A percentile compares a stretch with the other conserved stretches of the same genome.
Evolutionary conservation across 2,113 vertebrate species (phyloP).

Genomic region (Sprattus sprattus): DNA sequence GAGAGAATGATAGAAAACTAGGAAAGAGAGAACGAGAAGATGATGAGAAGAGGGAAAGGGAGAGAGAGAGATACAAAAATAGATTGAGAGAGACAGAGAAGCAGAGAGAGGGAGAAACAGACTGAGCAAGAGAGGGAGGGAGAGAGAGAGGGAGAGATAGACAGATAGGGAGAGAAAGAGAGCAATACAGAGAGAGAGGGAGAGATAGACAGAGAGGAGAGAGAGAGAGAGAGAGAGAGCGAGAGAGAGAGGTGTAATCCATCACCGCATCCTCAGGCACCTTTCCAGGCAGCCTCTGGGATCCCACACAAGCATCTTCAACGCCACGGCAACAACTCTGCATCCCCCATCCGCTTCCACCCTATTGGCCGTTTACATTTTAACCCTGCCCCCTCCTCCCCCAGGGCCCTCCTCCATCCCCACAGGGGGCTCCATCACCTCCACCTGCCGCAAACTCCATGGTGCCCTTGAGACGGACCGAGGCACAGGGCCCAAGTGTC

Average conservation of each 20-base stretch:
- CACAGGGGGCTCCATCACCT: background rate
- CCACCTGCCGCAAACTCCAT: background rate
- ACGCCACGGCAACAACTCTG: background rate
- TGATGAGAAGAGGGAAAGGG: background rate
- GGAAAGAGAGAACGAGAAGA: background rate
- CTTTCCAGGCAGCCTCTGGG: slow-evolving; percentile 34
- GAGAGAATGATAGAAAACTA: background rate
- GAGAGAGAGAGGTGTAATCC: background rate
- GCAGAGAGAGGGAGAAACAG: background rate
- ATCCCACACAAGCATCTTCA: background rate
- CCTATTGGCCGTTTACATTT: background rate
- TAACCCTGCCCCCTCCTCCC: background rate
- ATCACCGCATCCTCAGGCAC: slow-evolving; percentile 45
- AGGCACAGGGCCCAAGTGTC: background rate
- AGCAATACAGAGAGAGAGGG: background rate
- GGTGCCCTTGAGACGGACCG: background rate
- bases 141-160: background rate
- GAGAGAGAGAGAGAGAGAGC: background rate
- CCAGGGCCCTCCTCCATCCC: too few species aligned
- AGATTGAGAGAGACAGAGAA: background rate
- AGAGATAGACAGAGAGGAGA: background rate
- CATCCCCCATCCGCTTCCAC: background rate
- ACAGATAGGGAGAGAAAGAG: background rate
- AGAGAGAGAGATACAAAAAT: background rate
- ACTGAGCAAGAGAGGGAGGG: background rate